Evolutionary conservation across 1,140 invertebrate species (phyloP).

Genomic region (Leptopilina clavipes): DNA sequence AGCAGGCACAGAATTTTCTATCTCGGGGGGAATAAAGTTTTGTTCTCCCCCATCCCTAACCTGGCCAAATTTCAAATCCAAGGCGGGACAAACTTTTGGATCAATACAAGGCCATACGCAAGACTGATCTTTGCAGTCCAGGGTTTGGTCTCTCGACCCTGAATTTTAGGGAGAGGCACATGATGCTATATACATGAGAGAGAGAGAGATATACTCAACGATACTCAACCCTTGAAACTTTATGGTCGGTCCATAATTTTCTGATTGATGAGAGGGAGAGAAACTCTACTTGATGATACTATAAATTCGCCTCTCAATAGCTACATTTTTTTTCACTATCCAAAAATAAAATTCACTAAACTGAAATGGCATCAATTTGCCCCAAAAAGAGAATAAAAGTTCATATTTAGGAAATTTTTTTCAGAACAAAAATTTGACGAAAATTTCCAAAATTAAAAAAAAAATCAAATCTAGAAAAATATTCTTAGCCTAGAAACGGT

Average conservation of each 20-base stretch:
- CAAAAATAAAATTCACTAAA: too few relatives aligned
- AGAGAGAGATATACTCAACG: not conserved
- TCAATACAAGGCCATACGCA: not conserved
- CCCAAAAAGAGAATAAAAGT: too few relatives aligned
- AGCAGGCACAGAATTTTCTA: too few relatives aligned
- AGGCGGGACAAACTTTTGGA: conserved; percentile 9
- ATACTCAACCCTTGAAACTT: not conserved
- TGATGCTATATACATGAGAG: not conserved
- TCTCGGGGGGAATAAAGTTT: not conserved
- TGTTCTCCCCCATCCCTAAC: not conserved
- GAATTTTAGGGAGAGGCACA: not conserved
- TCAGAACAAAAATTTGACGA: too few relatives aligned
- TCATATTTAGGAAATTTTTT: too few relatives aligned
- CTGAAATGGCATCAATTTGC: too few relatives aligned
- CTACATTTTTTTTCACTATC: too few relatives aligned
- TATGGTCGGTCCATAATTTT: not conserved
- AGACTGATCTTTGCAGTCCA: not conserved
- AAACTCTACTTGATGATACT: not conserved
- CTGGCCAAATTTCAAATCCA: conserved; percentile 10
- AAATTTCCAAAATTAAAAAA: too few relatives aligned
- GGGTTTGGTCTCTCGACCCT: not conserved
- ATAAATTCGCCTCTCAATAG: too few relatives aligned
- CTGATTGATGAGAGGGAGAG: not conserved
- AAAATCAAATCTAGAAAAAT: too few relatives aligned
- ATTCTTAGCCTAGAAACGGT: too few relatives aligned